Evolutionary conservation across 2,888 invertebrate species (phyloP), one percentile per base, ranked within the genome.

Genomic region (Drosophila recens): DNA sequence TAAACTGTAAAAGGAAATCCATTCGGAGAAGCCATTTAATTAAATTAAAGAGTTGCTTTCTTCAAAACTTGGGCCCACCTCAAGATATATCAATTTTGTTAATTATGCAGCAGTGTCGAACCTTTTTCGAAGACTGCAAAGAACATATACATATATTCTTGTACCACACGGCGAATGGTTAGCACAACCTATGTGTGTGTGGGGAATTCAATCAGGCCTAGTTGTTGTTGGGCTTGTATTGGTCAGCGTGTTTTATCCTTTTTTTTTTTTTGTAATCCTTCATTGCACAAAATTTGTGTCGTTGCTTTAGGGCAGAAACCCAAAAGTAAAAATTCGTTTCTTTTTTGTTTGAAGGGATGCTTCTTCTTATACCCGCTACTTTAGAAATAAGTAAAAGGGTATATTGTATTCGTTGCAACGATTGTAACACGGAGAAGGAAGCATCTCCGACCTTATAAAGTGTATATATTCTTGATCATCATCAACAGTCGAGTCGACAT

Each of bases 121-220:
- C 49, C 79, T 52, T 78, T 80, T 34, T 20, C 9, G 17, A 43
- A 40, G 40, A 43, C 62, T 62, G 27, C 70, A 53, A 48, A 75
- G 63, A 64, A 68, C 33, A 23, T 27, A 20, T 30, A 23, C 15
- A 20, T 30, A 23, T 27, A 20, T 30, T 45, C 46, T 36, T 20
- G 53, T 43, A 23, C 68, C 52, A 65, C 67, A 38, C 51, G 45
- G 67, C 65, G 72, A 65, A 67, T 75, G 38, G 42, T 42, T 17
- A 64, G 40, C 54, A 27, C 17, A 33, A 27, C 13, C 23, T 27
- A 38, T 38, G 15, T 10, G 34, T 51, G 51, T 30, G 36, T 52
- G 38, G 38, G n/a, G 34, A 66, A 75, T 83, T 84, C 83, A 81
- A 87, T 80, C 79, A 59, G 43, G 52, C 34, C 17, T 42, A 36